phyloP scores from a whole-genome alignment of 1,140 invertebrate species.

The Penaeus vannamei region DNA sequence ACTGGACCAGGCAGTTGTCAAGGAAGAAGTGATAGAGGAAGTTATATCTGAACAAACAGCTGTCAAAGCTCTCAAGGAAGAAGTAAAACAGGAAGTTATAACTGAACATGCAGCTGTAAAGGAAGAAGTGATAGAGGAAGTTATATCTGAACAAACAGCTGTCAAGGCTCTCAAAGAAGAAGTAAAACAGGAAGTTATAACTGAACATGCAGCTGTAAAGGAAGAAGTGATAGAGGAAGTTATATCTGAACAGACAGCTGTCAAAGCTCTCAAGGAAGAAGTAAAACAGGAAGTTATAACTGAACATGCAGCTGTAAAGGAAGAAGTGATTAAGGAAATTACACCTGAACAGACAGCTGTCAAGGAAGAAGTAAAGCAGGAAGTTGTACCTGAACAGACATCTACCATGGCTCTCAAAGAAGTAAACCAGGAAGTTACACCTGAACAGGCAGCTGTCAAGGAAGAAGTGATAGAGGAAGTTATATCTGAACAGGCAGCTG shows the following conservation, averaged over 20 bases:
- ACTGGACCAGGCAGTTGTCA: constrained; percentile 16
- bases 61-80: not conserved
- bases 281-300: not conserved
- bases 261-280: not conserved
- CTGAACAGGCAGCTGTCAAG: not conserved
- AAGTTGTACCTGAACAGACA: not conserved
- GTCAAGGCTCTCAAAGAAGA: not conserved
- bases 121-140: not conserved
- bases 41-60: not conserved
- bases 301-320: too few species aligned
- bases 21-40: constrained; percentile 41
- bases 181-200: not conserved
- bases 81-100: not conserved
- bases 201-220: not conserved
- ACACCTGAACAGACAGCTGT: not conserved
- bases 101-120: not conserved
- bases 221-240: not conserved
- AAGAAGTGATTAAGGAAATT: not conserved
- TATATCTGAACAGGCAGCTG: not conserved
- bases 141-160: not conserved
- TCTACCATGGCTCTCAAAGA: not conserved
- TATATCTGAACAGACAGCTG: not conserved
- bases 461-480: not conserved
- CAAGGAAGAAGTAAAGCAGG: not conserved
- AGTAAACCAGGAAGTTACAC: not conserved